Conservation (phyloP, 2,888 invertebrate genomes). For the Lysandra bellargus region DNA sequence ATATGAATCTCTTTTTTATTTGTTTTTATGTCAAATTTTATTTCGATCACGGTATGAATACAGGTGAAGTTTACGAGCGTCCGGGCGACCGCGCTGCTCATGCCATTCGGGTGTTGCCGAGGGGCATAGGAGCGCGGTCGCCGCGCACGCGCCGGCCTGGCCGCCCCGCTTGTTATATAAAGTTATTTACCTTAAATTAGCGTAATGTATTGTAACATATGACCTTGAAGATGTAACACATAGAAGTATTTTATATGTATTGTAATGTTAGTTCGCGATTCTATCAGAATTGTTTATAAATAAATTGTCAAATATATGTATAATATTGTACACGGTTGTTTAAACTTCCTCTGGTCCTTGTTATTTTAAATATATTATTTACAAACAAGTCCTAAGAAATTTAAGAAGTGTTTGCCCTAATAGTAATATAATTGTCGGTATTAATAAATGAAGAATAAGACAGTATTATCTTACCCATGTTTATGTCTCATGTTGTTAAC, state of each 20-base stretch:
- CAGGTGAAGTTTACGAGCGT: background rate
- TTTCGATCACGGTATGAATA: background rate
- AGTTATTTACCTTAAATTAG: constrained; percentile 28
- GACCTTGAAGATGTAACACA: constrained; percentile 30
- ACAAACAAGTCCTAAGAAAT: too few species aligned
- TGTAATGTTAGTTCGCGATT: constrained; percentile 32
- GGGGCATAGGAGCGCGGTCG: background rate
- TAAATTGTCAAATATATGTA: constrained; percentile 45
- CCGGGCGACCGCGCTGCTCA: background rate
- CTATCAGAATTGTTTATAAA: constrained; percentile 41
- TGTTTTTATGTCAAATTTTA: constrained; percentile 8
- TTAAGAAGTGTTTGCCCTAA: too few species aligned
- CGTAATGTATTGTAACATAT: constrained; percentile 20
- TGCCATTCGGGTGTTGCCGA: too few species aligned
- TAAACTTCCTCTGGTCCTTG: background rate
- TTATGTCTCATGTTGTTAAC: too few species aligned
- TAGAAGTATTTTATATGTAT: constrained; percentile 34
- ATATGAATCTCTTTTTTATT: constrained; percentile 19
- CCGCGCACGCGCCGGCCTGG: background rate
- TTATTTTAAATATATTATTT: background rate
- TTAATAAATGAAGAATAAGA: too few species aligned
- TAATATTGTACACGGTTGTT: constrained; percentile 41
- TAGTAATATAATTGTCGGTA: too few species aligned
- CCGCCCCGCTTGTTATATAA: constrained; percentile 21
- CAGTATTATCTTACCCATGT: too few species aligned